Conservation (phyloP, 2,888 invertebrate species). For the Thereva nobilitata region DNA sequence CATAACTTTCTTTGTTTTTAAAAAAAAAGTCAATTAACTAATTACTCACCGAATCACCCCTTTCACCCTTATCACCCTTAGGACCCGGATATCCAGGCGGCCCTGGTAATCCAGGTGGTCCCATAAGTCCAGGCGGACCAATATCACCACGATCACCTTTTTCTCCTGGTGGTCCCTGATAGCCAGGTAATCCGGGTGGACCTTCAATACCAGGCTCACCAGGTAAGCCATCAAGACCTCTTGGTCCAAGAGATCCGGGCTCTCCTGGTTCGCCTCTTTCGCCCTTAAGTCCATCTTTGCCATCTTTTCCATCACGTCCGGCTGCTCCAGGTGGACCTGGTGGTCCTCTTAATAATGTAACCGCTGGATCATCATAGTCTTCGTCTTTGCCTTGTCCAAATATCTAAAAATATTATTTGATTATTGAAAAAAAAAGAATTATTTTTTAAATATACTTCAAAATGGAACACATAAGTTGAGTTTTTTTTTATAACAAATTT, state of each 20-base stretch:
- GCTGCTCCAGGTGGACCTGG: constrained; percentile 66
- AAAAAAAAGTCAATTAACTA: constrained; percentile 11
- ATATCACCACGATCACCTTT: constrained; percentile 82
- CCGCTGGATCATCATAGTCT: constrained; percentile 58
- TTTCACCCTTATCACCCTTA: constrained; percentile 90
- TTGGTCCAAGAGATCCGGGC: constrained; percentile 73
- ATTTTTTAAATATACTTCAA: neutral
- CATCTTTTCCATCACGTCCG: constrained; percentile 57
- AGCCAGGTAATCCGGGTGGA: constrained; percentile 77
- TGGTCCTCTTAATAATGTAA: constrained; percentile 66
- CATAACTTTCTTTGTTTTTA: constrained; percentile 14
- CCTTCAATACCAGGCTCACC: constrained; percentile 86
- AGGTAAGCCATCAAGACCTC: constrained; percentile 74
- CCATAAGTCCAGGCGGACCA: constrained; percentile 92
- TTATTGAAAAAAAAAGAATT: neutral
- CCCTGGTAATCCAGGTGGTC: constrained; percentile 84
- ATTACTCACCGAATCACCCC: constrained; percentile 85
- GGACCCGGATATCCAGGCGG: constrained; percentile 86
- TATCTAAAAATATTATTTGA: constrained; percentile 47
- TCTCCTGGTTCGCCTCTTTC: constrained; percentile 75
- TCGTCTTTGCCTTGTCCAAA: constrained; percentile 59
- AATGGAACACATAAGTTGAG: neutral
- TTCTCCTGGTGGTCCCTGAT: constrained; percentile 83
- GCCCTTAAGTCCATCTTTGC: constrained; percentile 60
- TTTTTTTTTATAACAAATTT: no score